Percentiles rank a stretch among this genome's conserved stretches.
Evolutionary conservation across 2,797 vertebrate genomes (phyloP).

Genomic region (Paguma larvata): DNA sequence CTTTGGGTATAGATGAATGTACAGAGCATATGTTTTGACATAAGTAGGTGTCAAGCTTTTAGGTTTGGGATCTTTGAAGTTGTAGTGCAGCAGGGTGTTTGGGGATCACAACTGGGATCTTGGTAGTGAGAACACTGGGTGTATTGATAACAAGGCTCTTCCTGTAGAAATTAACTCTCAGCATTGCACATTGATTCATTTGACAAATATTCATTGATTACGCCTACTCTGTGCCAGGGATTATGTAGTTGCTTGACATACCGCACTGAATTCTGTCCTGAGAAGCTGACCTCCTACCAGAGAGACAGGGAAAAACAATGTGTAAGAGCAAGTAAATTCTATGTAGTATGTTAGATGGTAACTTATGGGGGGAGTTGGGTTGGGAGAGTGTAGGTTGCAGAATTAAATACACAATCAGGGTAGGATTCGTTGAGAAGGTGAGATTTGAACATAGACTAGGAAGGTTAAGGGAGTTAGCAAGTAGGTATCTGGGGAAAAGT

Average conservation of each 20-base stretch:
- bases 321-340: not conserved
- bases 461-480: not conserved
- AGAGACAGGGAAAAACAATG: no score
- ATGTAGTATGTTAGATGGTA: not conserved
- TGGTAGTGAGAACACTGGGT: not conserved
- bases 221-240: not conserved
- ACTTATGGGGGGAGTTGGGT: not conserved
- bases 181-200: not conserved
- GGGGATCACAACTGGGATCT: not conserved
- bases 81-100: not conserved
- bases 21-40: not conserved
- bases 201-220: not conserved
- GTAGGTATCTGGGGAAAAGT: not conserved
- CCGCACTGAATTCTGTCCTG: not conserved
- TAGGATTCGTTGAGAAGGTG: not conserved
- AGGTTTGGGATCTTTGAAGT: not conserved
- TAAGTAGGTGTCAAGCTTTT: not conserved
- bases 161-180: not conserved
- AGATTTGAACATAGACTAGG: not conserved
- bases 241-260: not conserved
- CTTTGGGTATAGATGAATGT: not conserved
- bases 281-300: not conserved
- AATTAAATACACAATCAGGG: not conserved
- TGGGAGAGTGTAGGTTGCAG: not conserved
- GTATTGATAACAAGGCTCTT: fast-evolving